phyloP scores from a whole-genome alignment of 2,113 vertebrate genomes.

The Eidolon helvum region DNA sequence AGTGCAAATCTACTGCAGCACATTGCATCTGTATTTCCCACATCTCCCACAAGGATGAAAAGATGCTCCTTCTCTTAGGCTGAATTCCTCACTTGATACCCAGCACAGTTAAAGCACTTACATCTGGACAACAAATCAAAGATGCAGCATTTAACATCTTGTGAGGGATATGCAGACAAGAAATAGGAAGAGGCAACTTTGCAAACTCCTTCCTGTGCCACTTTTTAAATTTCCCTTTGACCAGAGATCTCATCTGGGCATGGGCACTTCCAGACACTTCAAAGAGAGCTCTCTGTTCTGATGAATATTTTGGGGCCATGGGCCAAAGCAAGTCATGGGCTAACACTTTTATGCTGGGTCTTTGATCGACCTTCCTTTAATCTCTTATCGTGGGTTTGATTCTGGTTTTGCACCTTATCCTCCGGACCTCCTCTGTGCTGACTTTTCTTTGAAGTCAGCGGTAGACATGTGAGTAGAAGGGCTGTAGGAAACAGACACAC shows the following conservation, averaged over 20 bases:
- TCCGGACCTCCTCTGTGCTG: conserved; percentile 45
- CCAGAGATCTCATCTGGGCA: neutral
- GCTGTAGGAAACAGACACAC: conserved; percentile 33
- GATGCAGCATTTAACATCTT: neutral
- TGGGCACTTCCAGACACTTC: conserved; percentile 30
- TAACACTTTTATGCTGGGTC: conserved; percentile 53
- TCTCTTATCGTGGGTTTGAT: conserved; percentile 52
- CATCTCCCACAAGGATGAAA: neutral
- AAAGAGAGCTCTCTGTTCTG: conserved; percentile 55
- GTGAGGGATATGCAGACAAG: neutral
- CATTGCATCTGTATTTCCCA: neutral
- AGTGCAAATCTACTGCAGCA: neutral
- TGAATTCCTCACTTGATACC: neutral
- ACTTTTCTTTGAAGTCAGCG: conserved; percentile 67
- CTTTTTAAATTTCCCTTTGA: neutral
- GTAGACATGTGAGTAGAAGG: conserved; percentile 25
- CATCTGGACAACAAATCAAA: neutral
- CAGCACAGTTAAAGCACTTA: neutral
- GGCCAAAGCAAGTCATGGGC: conserved; percentile 60
- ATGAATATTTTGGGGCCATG: conserved; percentile 52
- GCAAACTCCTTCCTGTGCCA: neutral
- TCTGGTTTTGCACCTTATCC: conserved; percentile 46
- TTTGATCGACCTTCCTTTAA: conserved; percentile 73
- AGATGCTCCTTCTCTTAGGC: neutral
- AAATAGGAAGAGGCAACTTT: neutral